phyloP scores from a whole-genome alignment of 2,113 vertebrate genomes.

The Oncorhynchus gorbuscha region DNA sequence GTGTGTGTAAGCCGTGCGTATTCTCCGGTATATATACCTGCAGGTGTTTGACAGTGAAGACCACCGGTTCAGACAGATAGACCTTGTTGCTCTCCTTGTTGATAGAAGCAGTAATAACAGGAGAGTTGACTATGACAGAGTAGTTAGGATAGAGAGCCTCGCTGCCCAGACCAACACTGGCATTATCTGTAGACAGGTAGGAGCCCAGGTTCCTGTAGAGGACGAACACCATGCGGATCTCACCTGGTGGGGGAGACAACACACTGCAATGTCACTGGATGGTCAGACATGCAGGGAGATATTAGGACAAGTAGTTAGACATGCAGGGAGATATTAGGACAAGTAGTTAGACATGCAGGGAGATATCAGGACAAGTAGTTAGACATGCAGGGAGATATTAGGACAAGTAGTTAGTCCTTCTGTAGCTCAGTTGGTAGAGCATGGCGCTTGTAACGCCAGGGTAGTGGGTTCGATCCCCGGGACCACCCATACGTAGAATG shows the following conservation, averaged over 20 bases:
- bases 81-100: constrained; percentile 98
- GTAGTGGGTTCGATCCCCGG: too few relatives aligned
- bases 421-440: too few relatives aligned
- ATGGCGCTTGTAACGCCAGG: too few relatives aligned
- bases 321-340: too few relatives aligned
- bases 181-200: constrained; percentile 96
- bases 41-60: constrained; percentile 94
- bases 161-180: constrained; percentile 87
- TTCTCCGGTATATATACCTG: constrained; percentile 47
- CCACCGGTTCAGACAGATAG: constrained; percentile 94
- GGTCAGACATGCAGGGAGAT: too few relatives aligned
- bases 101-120: constrained; percentile 94
- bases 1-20: constrained; percentile 13
- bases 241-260: constrained; percentile 77
- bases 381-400: too few relatives aligned
- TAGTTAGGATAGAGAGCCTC: constrained; percentile 93
- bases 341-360: too few relatives aligned
- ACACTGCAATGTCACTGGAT: too few relatives aligned
- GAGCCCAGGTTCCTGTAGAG: constrained; percentile 93
- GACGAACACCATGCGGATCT: constrained; percentile 95
- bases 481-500: too few relatives aligned
- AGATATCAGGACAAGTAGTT: too few relatives aligned
- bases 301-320: too few relatives aligned
- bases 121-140: constrained; percentile 96
- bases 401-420: too few relatives aligned